phyloP scores from a whole-genome alignment of 2,113 vertebrate genomes.

The Urocolius indicus region DNA sequence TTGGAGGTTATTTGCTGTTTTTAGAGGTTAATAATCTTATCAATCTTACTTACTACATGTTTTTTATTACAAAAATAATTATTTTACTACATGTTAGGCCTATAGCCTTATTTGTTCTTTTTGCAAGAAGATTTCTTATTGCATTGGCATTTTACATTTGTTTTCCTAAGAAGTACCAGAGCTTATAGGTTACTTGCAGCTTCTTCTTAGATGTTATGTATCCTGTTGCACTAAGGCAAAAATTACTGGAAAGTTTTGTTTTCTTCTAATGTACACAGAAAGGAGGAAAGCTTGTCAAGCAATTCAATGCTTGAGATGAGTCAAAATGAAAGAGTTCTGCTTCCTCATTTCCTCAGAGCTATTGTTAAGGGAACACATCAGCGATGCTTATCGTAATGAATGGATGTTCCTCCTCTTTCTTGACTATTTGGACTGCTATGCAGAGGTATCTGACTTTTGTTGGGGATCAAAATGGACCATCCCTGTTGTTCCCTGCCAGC shows the following conservation, averaged over 20 bases:
- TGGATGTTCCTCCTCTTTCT: background rate
- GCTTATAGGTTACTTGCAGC: background rate
- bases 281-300: background rate
- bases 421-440: background rate
- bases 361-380: accelerated
- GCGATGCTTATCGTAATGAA: background rate
- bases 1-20: background rate
- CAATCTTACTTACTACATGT: background rate
- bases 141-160: background rate
- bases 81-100: background rate
- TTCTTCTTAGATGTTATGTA: background rate
- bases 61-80: background rate
- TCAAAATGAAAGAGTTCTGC: background rate
- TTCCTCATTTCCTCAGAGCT: background rate
- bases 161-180: background rate
- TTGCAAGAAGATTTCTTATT: background rate
- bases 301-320: background rate
- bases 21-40: background rate
- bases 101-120: background rate
- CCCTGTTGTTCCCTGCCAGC: background rate
- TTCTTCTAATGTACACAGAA: background rate
- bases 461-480: background rate
- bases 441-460: background rate
- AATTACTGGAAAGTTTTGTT: background rate
- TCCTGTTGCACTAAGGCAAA: background rate